Base-by-base conservation (phyloP, 2,113 vertebrate species). In the Otolemur garnettii region DNA sequence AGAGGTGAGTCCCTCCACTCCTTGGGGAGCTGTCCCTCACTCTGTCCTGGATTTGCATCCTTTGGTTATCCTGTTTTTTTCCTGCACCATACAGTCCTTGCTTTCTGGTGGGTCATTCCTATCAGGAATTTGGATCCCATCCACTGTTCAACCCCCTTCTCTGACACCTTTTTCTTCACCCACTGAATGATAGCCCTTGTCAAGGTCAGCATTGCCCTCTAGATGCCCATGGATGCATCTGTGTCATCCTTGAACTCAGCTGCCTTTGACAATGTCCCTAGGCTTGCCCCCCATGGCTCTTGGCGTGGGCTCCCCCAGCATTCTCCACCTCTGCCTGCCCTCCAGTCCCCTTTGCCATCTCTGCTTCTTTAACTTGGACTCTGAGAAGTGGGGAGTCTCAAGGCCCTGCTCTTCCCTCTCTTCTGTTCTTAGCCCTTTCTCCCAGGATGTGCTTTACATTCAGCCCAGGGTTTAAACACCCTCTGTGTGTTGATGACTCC, bases 1-100 rank as follows among this genome's bases (percentile, higher is more conserved):
- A 18, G 53, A 55, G 33, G 33, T 19, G 7, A 13, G 7, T 10
- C 19, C n/a, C 5, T 66, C 33, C 2, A 2, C 0, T 0, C n/a
- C 53, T 35, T 21, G n/a, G 9, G 22, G 60, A 24, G 24, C 7
- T 10, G 7, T 26, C 62, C 26, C 3, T 14, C 33, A 26, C 38
- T 1, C 1, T 26, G 38, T 26, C 60, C 8, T 19, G 62, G 53
- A 6, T 33, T 53, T 69, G 62, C 30, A 12, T n/a, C 26, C 21
- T 14, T 9, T 14, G 7, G 4, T 26, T 19, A 8, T 11, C 4
- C 1, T 9, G 19, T 53, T 22, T 68, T 22, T 82, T 10, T 50
- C 21, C 13, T 14, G 69, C 13, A 38, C 1, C 12, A 26, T 69
- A 69, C 19, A 12, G 30, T 24, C 64, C 90, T 92, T 75, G 59